These are phyloP conservation scores for Upupa epops DNA, from an alignment of 2,113 vertebrate species.

Conservation along the genomic window DNA sequence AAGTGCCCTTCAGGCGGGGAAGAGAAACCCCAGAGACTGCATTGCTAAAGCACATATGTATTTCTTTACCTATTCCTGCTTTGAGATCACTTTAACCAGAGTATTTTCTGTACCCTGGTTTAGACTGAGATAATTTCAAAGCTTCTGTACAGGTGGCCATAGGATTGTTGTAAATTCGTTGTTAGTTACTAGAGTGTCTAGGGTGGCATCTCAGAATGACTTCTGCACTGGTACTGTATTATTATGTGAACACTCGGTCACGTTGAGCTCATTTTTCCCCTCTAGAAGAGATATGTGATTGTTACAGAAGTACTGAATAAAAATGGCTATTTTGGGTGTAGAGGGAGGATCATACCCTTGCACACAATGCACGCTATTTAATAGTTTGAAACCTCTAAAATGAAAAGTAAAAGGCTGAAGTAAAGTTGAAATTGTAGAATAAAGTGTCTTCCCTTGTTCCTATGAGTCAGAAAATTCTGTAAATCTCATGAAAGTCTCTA, in stretches of 20 bases:
- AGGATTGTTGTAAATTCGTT: not conserved
- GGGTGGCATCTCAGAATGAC: not conserved
- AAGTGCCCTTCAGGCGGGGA: not conserved
- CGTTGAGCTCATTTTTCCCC: not conserved
- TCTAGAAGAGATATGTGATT: not conserved
- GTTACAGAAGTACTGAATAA: not conserved
- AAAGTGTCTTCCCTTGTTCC: not conserved
- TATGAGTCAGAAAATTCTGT: not conserved
- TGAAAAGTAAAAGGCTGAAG: not conserved
- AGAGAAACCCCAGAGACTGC: not conserved
- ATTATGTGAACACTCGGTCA: not conserved
- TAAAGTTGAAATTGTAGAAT: not conserved
- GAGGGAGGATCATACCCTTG: not conserved
- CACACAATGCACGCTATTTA: not conserved
- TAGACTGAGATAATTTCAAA: not conserved
- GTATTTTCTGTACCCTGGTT: too few relatives aligned
- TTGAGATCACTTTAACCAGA: conserved; percentile 10
- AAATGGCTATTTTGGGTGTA: not conserved
- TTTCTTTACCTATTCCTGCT: not conserved
- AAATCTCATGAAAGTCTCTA: not conserved
- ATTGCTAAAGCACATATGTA: not conserved
- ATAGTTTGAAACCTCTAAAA: not conserved
- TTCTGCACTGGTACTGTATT: not conserved
- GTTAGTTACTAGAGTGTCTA: not conserved
- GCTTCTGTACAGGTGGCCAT: not conserved